Percentiles rank a stretch among this genome's conserved stretches.
These are phyloP conservation scores for Diplodus puntazzo DNA, from an alignment of 2,797 vertebrate species.

Conservation along the genomic window DNA sequence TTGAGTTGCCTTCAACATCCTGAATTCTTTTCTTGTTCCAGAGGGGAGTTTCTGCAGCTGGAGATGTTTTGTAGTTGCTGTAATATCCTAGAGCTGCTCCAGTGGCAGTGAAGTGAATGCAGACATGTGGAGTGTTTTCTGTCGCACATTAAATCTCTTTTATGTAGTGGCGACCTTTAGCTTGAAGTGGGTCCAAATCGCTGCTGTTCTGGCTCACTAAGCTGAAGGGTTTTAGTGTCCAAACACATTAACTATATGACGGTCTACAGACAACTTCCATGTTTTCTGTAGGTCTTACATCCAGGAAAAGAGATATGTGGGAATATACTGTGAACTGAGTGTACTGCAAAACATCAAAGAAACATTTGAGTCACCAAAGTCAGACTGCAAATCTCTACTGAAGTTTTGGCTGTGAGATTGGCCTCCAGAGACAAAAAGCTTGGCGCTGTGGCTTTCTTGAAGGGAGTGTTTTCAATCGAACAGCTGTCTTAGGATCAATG, in stretches of 20 bases:
- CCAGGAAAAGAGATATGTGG: neutral
- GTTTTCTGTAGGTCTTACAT: neutral
- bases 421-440: slow-evolving; percentile 4
- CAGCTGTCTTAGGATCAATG: slow-evolving; percentile 50
- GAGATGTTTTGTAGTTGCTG: neutral
- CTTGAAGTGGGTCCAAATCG: slow-evolving; percentile 60
- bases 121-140: slow-evolving; percentile 34
- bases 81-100: slow-evolving; percentile 42
- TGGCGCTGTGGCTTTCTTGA: slow-evolving; percentile 30
- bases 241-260: slow-evolving; percentile 30
- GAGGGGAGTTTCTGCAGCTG: slow-evolving; percentile 22
- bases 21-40: neutral
- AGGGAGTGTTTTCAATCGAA: slow-evolving; percentile 53
- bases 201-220: slow-evolving; percentile 56
- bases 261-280: slow-evolving; percentile 6
- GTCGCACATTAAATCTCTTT: slow-evolving; percentile 61
- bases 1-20: slow-evolving; percentile 5
- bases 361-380: neutral
- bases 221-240: slow-evolving; percentile 34
- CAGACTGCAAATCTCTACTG: slow-evolving; percentile 4
- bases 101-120: slow-evolving; percentile 24
- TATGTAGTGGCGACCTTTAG: slow-evolving; percentile 65
- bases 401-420: slow-evolving; percentile 11
- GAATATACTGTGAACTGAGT: neutral
- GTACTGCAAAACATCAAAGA: neutral